Base-by-base conservation (phyloP, 2,888 invertebrate genomes). In the Agrenia bidenticulata region DNA sequence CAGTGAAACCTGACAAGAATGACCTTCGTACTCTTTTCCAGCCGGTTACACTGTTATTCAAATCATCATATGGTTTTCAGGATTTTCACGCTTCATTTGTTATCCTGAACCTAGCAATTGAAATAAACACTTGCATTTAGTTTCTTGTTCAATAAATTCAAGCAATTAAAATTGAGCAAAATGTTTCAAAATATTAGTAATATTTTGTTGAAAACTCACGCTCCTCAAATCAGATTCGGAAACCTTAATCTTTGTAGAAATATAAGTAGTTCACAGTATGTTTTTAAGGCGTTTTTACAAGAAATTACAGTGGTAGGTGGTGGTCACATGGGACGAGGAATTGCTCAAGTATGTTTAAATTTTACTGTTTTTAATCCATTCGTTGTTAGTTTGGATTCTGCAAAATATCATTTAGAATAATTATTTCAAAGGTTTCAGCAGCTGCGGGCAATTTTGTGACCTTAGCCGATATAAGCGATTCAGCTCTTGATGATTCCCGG, bases 401-500 rank as follows among this genome's bases (percentile, higher is more conserved):
- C 19, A 45, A 9, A 45, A 45, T 45, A 45, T 17, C 15, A 19
- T 5, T n/a, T 45, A 9, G 5, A 9, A 17, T 15, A 15, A 9
- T 5, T 15, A 9, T 17, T 45, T 45, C 15, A 11, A n/a, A 84
- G 83, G 83, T 84, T 24, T 80, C 82, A 39, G 84, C 84, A n/a
- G 79, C 81, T 62, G 81, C 81, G 56, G 83, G 83, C 2, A 81
- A 83, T 67, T 78, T 81, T 59, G 84, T 85, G 1, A 79, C 78
- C 1, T 73, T 85, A 64, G 82, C 84, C 21, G 84, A 85, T 74
- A 78, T 81, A 67, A 78, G 77, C 37, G 79, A 82, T 58, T 79
- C 80, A 42, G 78, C 82, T 27, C 77, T 85, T 13, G 74, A 78
- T 49, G 83, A 82, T 72, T 80, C 84, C 1, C 77, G 77, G 59